Base-by-base conservation (phyloP, 2,113 vertebrate species). In the Taxidea taxus region DNA sequence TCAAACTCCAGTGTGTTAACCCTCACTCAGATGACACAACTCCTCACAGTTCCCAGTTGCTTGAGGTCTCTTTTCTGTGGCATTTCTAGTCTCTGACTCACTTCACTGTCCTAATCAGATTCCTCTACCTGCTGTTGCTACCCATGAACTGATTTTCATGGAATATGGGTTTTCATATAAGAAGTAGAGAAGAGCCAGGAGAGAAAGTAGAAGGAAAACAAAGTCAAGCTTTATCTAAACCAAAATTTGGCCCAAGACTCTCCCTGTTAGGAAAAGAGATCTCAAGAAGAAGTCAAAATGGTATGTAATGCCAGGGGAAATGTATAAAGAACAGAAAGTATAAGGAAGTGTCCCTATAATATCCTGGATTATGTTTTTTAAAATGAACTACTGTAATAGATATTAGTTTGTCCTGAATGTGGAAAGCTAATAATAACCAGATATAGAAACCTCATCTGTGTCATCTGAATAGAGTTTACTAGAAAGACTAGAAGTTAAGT, bases 81-180 rank as follows among this genome's bases (percentile, higher is more conserved):
- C 66, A 64, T 84, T 47, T 62, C 81, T 74, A 31, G 12, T 88
- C 37, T 96, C 86, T 96, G 86, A 93, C 64, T 96, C 85, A 81
- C 80, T 54, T 74, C 34, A n/a, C 42, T 74, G 44, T 87, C 54
- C 66, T 78, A 18, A 68, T 66, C 37, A 47, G 74, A 66, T 68
- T 80, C n/a, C 21, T 84, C 34, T 68, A 29, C 68, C 62, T 97
- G 42, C 75, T 88, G 8, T 54, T 94, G 88, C 31, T 72, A 44
- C 14, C 42, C 8, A 49, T 47, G 21, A 96, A 74, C 37, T 68
- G n/a, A 90, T 49, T 84, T 80, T 94, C 54, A 54, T 81, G 74
- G n/a, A 62, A 58, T 51, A 51, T 44, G 42, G n/a, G 7, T 78
- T 95, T 66, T 94, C 77, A 86, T 29, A 11, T 27, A 70, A 90